Conservation (phyloP, 1,140 invertebrate species). For the Drosophila littoralis region DNA sequence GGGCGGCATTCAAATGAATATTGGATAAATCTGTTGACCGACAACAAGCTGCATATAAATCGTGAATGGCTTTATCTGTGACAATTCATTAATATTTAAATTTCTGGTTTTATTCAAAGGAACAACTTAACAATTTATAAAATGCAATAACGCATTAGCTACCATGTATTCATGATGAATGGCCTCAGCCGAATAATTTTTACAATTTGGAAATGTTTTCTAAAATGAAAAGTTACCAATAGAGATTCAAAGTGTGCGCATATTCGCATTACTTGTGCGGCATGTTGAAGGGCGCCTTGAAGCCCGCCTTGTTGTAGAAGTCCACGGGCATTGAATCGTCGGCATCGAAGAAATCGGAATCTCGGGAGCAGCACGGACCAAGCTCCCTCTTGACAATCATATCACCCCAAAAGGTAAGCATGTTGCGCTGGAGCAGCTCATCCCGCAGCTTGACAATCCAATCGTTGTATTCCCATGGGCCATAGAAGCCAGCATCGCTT, state of each 20-base stretch:
- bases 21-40: constrained; percentile 24
- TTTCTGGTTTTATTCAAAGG: too few species aligned
- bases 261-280: background rate
- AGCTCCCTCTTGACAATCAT: constrained; percentile 68
- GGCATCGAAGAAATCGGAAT: constrained; percentile 69
- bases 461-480: constrained; percentile 58
- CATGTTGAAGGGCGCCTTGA: constrained; percentile 60
- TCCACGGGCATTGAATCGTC: constrained; percentile 53
- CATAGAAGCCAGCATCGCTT: constrained; percentile 64
- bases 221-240: background rate
- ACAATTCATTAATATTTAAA: constrained; percentile 10
- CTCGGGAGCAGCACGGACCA: constrained; percentile 65
- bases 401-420: constrained; percentile 71
- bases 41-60: background rate
- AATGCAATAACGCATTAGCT: too few species aligned
- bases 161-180: background rate
- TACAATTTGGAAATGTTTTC: background rate
- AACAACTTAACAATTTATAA: too few species aligned
- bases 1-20: constrained; percentile 14
- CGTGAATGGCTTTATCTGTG: constrained; percentile 6
- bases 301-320: constrained; percentile 71
- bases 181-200: too few species aligned
- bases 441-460: constrained; percentile 72
- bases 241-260: too few species aligned
- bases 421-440: constrained; percentile 50